These are phyloP conservation scores for Cyclargus thomasi DNA, from an alignment of 1,140 invertebrate genomes.

Conservation along the genomic window DNA sequence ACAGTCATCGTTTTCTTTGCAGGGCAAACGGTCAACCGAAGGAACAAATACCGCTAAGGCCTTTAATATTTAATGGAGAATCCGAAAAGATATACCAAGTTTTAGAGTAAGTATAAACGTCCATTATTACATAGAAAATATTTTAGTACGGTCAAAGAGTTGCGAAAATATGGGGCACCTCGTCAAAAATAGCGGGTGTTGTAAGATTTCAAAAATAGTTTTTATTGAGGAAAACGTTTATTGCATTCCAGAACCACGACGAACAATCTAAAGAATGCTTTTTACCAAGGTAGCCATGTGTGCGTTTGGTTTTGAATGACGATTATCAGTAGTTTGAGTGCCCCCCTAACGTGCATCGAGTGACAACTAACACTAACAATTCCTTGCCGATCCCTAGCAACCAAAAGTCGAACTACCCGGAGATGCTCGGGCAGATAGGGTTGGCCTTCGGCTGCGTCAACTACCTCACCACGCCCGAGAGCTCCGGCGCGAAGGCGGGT, in stretches of 20 bases:
- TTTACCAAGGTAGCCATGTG: constrained; percentile 64
- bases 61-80: constrained; percentile 82
- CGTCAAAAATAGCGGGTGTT: neutral
- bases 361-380: constrained; percentile 19
- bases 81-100: constrained; percentile 79
- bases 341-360: constrained; percentile 14
- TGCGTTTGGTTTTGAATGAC: constrained; percentile 39
- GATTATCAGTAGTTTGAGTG: neutral
- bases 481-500: constrained; percentile 32
- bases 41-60: constrained; percentile 86
- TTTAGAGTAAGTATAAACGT: constrained; percentile 80
- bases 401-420: constrained; percentile 72
- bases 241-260: constrained; percentile 66
- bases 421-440: constrained; percentile 73
- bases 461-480: constrained; percentile 58
- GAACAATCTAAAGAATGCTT: constrained; percentile 71
- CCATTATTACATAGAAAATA: neutral
- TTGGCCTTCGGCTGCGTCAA: constrained; percentile 73
- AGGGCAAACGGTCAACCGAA: constrained; percentile 67
- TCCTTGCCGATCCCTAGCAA: constrained; percentile 42
- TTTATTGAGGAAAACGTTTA: neutral
- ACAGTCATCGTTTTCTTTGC: constrained; percentile 22
- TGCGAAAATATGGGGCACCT: neutral
- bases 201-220: neutral
- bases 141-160: neutral